phyloP scores from a whole-genome alignment of 2,888 invertebrate species.

The Notocelia uddmanniana region DNA sequence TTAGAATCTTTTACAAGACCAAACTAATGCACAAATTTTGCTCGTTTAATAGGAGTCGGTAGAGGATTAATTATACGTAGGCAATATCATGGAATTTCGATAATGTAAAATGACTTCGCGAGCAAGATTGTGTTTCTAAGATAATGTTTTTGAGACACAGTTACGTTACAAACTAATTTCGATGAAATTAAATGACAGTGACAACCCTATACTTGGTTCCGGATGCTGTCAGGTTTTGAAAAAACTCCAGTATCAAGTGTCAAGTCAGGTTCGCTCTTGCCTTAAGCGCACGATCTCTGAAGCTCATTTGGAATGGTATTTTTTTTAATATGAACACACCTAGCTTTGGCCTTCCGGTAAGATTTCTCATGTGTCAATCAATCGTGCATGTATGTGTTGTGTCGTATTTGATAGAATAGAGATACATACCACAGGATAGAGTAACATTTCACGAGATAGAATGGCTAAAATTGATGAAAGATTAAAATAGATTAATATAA shows the following conservation, averaged over 20 bases:
- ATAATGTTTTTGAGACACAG: too few species aligned
- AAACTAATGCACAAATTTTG: too few species aligned
- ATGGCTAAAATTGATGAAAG: not conserved
- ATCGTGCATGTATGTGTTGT: not conserved
- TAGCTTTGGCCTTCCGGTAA: conserved; percentile 5
- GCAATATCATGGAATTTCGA: too few species aligned
- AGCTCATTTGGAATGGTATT: conserved; percentile 12
- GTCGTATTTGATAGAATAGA: too few species aligned
- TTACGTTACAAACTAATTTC: too few species aligned
- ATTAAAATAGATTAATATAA: too few species aligned
- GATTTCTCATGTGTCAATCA: conserved; percentile 17
- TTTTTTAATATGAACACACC: conserved; percentile 19
- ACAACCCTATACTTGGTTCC: conserved; percentile 26
- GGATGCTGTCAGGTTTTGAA: conserved; percentile 19
- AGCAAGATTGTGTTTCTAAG: too few species aligned
- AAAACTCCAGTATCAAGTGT: conserved; percentile 35
- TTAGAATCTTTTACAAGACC: too few species aligned
- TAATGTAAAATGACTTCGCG: too few species aligned
- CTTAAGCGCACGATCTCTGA: conserved; percentile 21
- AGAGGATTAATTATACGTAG: too few species aligned
- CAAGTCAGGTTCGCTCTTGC: conserved; percentile 6
- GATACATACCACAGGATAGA: not conserved
- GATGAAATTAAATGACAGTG: not conserved
- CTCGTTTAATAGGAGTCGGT: too few species aligned
- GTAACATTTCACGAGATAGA: not conserved